A percentile compares a stretch with the other conserved stretches of the same genome.
Conservation (phyloP, 2,888 invertebrate genomes). For the Tholera decimalis region DNA sequence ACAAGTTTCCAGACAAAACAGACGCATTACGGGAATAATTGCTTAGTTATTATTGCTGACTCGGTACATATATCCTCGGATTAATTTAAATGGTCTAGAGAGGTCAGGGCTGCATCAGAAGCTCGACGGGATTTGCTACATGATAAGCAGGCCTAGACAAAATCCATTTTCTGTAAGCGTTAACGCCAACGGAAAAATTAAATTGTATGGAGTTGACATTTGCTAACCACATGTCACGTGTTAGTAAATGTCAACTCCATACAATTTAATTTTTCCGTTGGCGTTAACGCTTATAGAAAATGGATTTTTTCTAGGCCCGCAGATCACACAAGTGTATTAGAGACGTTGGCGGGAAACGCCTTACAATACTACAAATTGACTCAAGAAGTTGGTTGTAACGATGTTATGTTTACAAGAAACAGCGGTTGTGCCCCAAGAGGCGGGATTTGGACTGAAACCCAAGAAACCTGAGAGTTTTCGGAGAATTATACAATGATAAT, state of each 20-base stretch:
- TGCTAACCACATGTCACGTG: no score
- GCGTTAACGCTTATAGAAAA: no score
- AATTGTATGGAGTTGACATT: no score
- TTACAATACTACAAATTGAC: conserved; percentile 32
- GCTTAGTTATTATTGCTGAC: conserved; percentile 52
- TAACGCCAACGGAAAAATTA: no score
- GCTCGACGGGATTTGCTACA: conserved; percentile 18
- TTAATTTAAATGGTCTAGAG: conserved; percentile 52
- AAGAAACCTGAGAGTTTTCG: conserved; percentile 32
- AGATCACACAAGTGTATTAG: conserved; percentile 38
- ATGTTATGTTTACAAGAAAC: conserved; percentile 14
- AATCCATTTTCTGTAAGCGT: no score
- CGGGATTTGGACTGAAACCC: conserved; percentile 3
- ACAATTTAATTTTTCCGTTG: no score
- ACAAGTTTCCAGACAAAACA: conserved; percentile 73
- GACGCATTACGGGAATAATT: conserved; percentile 61
- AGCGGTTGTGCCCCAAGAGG: conserved; percentile 23
- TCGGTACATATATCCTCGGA: conserved; percentile 44
- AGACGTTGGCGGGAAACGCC: conserved; percentile 39
- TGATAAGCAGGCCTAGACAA: no score
- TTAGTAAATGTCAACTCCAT: no score
- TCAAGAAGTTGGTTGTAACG: conserved; percentile 17
- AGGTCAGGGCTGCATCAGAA: conserved; percentile 44
- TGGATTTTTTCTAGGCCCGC: no score
- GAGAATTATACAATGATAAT: not conserved